Base-by-base conservation (phyloP, 1,140 invertebrate species). In the Lordiphosa stackelbergi region DNA sequence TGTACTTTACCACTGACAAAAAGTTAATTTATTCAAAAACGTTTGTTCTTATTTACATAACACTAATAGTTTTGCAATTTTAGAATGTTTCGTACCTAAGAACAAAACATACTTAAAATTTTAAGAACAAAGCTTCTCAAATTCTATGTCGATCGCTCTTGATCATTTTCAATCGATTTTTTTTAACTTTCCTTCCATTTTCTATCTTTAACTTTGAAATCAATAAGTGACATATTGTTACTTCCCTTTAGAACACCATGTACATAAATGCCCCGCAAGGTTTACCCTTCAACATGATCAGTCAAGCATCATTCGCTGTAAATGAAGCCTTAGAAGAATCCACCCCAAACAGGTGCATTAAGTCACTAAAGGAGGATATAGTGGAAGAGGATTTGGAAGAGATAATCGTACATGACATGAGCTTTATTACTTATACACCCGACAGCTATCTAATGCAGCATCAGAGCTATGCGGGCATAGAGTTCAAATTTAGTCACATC, bases 371-470 rank as follows among this genome's bases (percentile, higher is more conserved):
- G n/a, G 41, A 75, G 5, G 13, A 13, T 6, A 2, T 52, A 5
- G 5, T 13, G 1, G 52, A 56, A 42, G 42, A 40, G 6, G 64
- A 73, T 31, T 38, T 24, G 3, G 77, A 56, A 2, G 73, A 69
- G 19, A 1, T 31, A 0, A 5, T 24, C 0, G 0, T 37, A 2
- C 35, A 42, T 10, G 78, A 81, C 16, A 53, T 62, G 28, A 59
- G 41, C 31, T 81, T 54, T 9, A 41, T 24, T 0, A 73, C 69
- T 2, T 77, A 47, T 42, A 13, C 9, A 3, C 47, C 69, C 8
- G 43, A 52, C 16, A 66, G 40, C 11, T 54, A 40, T 22, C 5
- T 34, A 3, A 65, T 81, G 9, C 38, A 53, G 16, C 77, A 81
- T 37, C 52, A 19, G 2, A 12, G 22, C 13, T 81, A 81, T 42